Evolutionary conservation across 2,797 vertebrate genomes (phyloP).

Genomic region (Cynopterus sphinx): DNA sequence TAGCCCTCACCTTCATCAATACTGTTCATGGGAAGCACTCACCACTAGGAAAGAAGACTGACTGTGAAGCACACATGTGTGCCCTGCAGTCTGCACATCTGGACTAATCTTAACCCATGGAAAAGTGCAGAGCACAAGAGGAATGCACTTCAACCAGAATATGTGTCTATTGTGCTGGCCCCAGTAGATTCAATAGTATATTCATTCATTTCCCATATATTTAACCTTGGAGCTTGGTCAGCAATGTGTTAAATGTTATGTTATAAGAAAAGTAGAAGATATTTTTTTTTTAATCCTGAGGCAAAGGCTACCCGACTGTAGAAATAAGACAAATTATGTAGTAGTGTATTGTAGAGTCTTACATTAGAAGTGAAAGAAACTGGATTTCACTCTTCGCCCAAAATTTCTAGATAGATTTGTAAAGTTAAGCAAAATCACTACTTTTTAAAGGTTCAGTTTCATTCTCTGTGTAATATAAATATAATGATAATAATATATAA

Average conservation of each 20-base stretch:
- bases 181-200: neutral
- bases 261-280: neutral
- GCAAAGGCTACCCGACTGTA: no score
- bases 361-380: neutral
- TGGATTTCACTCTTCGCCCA: neutral
- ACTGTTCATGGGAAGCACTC: neutral
- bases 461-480: neutral
- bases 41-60: neutral
- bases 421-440: neutral
- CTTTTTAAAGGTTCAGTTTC: neutral
- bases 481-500: neutral
- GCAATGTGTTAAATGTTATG: neutral
- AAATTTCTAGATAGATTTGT: neutral
- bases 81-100: accelerated
- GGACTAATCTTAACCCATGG: neutral
- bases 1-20: neutral
- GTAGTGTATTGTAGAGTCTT: neutral
- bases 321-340: accelerated
- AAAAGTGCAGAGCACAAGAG: no score
- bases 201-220: neutral
- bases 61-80: accelerated
- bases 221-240: neutral
- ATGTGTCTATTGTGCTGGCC: no score
- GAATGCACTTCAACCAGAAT: neutral
- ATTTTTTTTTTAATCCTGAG: neutral